Conservation (phyloP, 2,113 vertebrate genomes). For the Halichoeres trimaculatus region DNA sequence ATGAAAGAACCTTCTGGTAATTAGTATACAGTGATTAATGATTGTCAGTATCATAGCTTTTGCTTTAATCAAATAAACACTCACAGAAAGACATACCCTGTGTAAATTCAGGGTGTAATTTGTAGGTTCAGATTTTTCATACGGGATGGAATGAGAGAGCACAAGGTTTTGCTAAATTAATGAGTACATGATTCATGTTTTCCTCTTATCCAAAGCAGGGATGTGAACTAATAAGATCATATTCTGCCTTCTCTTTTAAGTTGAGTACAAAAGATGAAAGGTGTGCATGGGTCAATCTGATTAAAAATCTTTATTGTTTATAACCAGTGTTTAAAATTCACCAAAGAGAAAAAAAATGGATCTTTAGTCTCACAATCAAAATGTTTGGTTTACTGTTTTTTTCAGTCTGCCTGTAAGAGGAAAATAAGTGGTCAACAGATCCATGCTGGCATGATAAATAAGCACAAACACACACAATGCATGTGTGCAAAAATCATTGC, state of each 20-base stretch:
- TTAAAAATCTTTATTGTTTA: background rate
- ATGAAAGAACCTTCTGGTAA: conserved; percentile 82
- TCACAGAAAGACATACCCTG: conserved; percentile 60
- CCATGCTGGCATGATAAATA: conserved; percentile 26
- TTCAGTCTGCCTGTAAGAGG: conserved; percentile 25
- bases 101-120: conserved; percentile 28
- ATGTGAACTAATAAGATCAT: conserved; percentile 12
- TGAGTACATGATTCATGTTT: conserved; percentile 69
- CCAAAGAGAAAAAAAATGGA: background rate
- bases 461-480: conserved; percentile 51
- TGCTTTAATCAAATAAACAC: conserved; percentile 70
- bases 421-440: conserved; percentile 54
- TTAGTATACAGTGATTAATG: conserved; percentile 82
- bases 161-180: conserved; percentile 71
- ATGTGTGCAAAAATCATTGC: conserved; percentile 88
- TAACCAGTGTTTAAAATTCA: background rate
- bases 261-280: conserved; percentile 16
- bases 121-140: conserved; percentile 60
- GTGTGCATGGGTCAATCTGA: background rate
- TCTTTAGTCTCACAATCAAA: conserved; percentile 5
- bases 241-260: background rate
- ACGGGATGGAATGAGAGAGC: conserved; percentile 33
- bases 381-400: background rate
- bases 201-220: conserved; percentile 41
- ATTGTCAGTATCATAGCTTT: conserved; percentile 74